phyloP scores from a whole-genome alignment of 2,888 invertebrate species.

The Agrotis clavis region DNA sequence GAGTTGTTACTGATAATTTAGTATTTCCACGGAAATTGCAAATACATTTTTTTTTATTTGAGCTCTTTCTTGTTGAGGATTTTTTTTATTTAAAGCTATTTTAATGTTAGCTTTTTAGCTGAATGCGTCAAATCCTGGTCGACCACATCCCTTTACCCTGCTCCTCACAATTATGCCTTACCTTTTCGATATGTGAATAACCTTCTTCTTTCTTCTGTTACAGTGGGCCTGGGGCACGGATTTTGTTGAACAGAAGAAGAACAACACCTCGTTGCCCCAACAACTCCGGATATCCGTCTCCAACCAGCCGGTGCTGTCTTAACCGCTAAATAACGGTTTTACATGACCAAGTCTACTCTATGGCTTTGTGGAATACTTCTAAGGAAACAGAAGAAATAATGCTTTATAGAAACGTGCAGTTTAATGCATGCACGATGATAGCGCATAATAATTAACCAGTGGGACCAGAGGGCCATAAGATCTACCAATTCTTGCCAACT shows the following conservation, averaged over 20 bases:
- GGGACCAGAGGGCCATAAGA: too few relatives aligned
- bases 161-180: background rate
- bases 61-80: too few relatives aligned
- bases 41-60: too few relatives aligned
- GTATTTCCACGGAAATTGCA: too few relatives aligned
- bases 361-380: slow-evolving; percentile 11
- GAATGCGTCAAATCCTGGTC: too few relatives aligned
- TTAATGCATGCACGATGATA: too few relatives aligned
- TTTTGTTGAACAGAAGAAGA: slow-evolving; percentile 74
- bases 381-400: slow-evolving; percentile 2
- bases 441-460: too few relatives aligned
- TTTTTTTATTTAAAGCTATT: too few relatives aligned
- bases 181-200: background rate
- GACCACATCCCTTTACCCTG: too few relatives aligned
- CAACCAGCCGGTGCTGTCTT: slow-evolving; percentile 32
- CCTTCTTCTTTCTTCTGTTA: slow-evolving; percentile 55
- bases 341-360: slow-evolving; percentile 41
- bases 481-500: too few relatives aligned
- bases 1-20: too few relatives aligned
- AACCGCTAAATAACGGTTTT: slow-evolving; percentile 40
- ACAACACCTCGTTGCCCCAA: slow-evolving; percentile 72
- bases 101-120: too few relatives aligned
- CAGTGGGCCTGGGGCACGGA: slow-evolving; percentile 85
- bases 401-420: background rate
- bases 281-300: slow-evolving; percentile 73